Evolutionary conservation across 2,113 vertebrate genomes (phyloP).

Genomic region (Scomber colias): DNA sequence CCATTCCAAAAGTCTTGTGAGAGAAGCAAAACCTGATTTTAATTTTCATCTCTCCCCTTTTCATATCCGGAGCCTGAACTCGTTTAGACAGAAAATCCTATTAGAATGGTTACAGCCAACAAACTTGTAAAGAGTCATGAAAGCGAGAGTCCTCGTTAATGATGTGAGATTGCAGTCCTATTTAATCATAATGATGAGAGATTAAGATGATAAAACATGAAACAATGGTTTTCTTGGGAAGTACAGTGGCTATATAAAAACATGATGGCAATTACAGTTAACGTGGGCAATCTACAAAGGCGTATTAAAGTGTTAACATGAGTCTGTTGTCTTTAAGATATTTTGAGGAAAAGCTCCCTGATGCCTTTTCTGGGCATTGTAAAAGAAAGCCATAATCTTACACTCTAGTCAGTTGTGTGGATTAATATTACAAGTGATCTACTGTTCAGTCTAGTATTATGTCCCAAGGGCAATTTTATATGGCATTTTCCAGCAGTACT

Average conservation of each 20-base stretch:
- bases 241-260: conserved; percentile 14
- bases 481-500: conserved; percentile 38
- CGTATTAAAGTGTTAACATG: conserved; percentile 34
- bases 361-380: conserved; percentile 34
- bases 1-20: conserved; percentile 17
- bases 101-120: conserved; percentile 40
- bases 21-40: conserved; percentile 42
- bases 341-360: conserved; percentile 21
- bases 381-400: conserved; percentile 18
- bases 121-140: conserved; percentile 49
- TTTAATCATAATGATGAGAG: conserved; percentile 62
- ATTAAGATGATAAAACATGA: conserved; percentile 19
- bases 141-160: conserved; percentile 48
- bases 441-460: conserved; percentile 7
- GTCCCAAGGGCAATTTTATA: conserved; percentile 59
- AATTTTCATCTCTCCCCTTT: conserved; percentile 22
- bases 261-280: conserved; percentile 39
- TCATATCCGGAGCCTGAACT: conserved; percentile 11
- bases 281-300: conserved; percentile 40
- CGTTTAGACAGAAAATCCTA: conserved; percentile 43
- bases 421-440: conserved; percentile 39
- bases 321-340: conserved; percentile 16
- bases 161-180: conserved; percentile 39
- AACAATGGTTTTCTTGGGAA: conserved; percentile 32
- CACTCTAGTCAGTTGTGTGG: conserved; percentile 20